Conservation (phyloP, 2,888 invertebrate species). For the Beris morrisii region DNA sequence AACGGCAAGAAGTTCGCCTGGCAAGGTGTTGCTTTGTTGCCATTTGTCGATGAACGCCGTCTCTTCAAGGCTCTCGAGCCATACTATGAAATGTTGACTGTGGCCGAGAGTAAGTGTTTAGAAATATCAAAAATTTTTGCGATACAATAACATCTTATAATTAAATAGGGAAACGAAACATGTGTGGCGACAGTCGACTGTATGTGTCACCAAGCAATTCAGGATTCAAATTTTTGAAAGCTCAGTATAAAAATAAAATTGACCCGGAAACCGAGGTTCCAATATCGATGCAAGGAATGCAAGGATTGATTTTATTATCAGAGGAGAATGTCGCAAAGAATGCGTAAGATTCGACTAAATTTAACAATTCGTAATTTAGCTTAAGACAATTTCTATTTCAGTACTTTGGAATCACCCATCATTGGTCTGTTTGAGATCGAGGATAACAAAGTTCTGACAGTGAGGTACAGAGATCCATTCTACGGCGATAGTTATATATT, state of each 20-base stretch:
- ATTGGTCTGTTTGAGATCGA: slow-evolving; percentile 65
- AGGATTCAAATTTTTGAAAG: slow-evolving; percentile 70
- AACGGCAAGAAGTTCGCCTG: slow-evolving; percentile 99
- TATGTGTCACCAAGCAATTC: slow-evolving; percentile 77
- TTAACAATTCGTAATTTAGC: too few relatives aligned
- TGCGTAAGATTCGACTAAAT: slow-evolving; percentile 59
- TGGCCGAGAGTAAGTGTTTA: slow-evolving; percentile 72
- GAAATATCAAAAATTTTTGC: neutral
- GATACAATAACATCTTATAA: neutral
- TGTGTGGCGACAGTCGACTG: slow-evolving; percentile 84
- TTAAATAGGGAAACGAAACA: slow-evolving; percentile 71
- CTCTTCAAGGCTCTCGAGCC: slow-evolving; percentile 80
- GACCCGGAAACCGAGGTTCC: slow-evolving; percentile 60
- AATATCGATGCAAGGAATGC: slow-evolving; percentile 76
- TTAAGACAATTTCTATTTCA: slow-evolving; percentile 42
- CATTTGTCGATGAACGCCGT: slow-evolving; percentile 94
- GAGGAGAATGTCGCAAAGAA: slow-evolving; percentile 68
- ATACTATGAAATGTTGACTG: slow-evolving; percentile 77
- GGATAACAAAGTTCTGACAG: slow-evolving; percentile 65
- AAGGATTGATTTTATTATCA: slow-evolving; percentile 76
- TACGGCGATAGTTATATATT: slow-evolving; percentile 75
- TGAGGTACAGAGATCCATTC: slow-evolving; percentile 77
- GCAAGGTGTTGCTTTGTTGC: slow-evolving; percentile 98
- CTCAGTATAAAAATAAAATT: slow-evolving; percentile 66
- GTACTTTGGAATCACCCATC: slow-evolving; percentile 71